phyloP scores from a whole-genome alignment of 2,113 vertebrate species.

The Dascyllus trimaculatus region DNA sequence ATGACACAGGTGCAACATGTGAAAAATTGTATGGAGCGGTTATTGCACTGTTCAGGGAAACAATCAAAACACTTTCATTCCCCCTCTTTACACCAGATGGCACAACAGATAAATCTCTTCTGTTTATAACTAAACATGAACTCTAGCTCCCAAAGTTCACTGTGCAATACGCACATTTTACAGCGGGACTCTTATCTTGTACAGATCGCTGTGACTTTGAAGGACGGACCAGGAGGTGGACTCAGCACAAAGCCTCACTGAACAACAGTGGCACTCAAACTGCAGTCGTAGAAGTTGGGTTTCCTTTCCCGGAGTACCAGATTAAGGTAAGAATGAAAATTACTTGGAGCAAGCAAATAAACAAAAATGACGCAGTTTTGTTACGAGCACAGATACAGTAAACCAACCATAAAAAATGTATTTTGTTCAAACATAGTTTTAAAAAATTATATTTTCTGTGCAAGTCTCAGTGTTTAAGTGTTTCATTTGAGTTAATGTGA shows the following conservation, averaged over 20 bases:
- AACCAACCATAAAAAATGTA: too few species aligned
- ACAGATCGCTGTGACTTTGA: not conserved
- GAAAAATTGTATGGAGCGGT: too few species aligned
- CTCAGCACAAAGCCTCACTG: not conserved
- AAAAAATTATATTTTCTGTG: too few species aligned
- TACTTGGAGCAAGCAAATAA: not conserved
- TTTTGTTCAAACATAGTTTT: too few species aligned
- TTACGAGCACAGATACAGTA: too few species aligned
- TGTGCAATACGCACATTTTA: not conserved
- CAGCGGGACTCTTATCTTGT: not conserved
- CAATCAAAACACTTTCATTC: not conserved
- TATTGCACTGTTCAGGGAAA: too few species aligned
- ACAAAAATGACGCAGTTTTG: not conserved
- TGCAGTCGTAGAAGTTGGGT: not conserved
- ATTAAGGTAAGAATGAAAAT: conserved; percentile 51
- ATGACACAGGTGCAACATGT: not conserved
- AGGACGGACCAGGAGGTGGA: not conserved
- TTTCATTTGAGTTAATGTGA: not conserved
- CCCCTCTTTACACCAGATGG: conserved; percentile 56
- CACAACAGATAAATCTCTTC: conserved; percentile 8
- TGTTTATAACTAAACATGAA: not conserved
- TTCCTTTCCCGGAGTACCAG: not conserved
- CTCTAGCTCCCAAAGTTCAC: not conserved
- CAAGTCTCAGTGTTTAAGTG: too few species aligned
- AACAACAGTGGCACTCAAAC: not conserved